Percentiles rank a stretch among this genome's conserved stretches.
phyloP scores from a whole-genome alignment of 2,888 invertebrate species.

The Allolobophora icterica region DNA sequence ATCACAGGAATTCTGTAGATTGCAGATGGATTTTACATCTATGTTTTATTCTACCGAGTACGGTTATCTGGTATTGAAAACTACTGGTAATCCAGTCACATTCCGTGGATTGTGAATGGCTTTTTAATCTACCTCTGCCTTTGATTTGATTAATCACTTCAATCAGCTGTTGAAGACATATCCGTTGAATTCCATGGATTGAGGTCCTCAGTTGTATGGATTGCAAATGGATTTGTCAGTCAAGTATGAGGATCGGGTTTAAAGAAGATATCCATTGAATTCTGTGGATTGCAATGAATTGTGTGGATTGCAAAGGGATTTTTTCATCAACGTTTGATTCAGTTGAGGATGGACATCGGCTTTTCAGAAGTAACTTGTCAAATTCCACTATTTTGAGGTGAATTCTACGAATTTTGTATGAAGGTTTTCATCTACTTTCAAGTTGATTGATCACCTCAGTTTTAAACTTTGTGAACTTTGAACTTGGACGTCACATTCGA shows the following conservation, averaged over 20 bases:
- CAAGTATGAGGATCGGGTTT: neutral
- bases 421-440: neutral
- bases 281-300: neutral
- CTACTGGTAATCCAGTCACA: neutral
- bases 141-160: neutral
- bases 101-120: neutral
- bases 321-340: neutral
- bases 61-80: neutral
- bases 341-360: neutral
- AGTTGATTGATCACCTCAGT: neutral
- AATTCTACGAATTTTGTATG: neutral
- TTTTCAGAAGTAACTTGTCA: neutral
- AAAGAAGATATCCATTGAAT: conserved; percentile 5
- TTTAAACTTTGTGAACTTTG: neutral
- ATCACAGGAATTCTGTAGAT: neutral
- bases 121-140: neutral
- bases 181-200: neutral
- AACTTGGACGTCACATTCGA: neutral
- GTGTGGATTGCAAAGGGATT: neutral
- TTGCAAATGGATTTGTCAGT: neutral
- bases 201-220: neutral
- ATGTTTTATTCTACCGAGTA: neutral
- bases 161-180: neutral
- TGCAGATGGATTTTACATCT: neutral
- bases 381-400: neutral